Evolutionary conservation across 2,888 invertebrate species (phyloP).

Genomic region (Trachelus troglodyta): DNA sequence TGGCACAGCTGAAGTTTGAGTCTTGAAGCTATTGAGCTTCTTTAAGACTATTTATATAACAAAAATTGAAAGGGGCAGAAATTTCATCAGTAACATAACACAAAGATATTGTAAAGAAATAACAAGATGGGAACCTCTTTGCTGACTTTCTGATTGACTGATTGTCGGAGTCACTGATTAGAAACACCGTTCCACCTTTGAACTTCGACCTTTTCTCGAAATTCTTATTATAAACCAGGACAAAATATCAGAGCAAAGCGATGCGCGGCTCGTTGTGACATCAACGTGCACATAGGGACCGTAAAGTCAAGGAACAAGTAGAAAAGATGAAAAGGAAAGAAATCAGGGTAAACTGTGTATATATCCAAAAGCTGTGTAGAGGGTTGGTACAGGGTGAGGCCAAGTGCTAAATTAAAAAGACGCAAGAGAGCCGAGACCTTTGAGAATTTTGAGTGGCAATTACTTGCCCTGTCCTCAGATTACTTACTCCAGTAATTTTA

Average conservation of each 20-base stretch:
- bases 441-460: slow-evolving; percentile 56
- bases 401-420: slow-evolving; percentile 44
- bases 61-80: background rate
- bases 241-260: background rate
- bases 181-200: background rate
- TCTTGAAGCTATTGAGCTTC: background rate
- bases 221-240: background rate
- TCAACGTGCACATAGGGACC: background rate
- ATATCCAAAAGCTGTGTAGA: background rate
- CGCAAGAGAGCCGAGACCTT: slow-evolving; percentile 36
- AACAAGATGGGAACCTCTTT: background rate
- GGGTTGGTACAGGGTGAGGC: slow-evolving; percentile 21
- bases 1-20: background rate
- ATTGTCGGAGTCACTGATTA: background rate
- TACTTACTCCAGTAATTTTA: slow-evolving; percentile 54
- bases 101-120: background rate
- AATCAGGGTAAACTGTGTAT: background rate
- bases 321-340: background rate
- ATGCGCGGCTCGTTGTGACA: background rate
- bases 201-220: background rate
- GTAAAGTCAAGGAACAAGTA: background rate
- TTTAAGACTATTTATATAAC: background rate
- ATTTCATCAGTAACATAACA: background rate
- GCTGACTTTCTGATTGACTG: background rate
- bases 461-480: slow-evolving; percentile 51